Percentiles rank a stretch among this genome's conserved stretches.
Evolutionary conservation across 2,113 vertebrate genomes (phyloP).

Genomic region (Glaucidium brasilianum): DNA sequence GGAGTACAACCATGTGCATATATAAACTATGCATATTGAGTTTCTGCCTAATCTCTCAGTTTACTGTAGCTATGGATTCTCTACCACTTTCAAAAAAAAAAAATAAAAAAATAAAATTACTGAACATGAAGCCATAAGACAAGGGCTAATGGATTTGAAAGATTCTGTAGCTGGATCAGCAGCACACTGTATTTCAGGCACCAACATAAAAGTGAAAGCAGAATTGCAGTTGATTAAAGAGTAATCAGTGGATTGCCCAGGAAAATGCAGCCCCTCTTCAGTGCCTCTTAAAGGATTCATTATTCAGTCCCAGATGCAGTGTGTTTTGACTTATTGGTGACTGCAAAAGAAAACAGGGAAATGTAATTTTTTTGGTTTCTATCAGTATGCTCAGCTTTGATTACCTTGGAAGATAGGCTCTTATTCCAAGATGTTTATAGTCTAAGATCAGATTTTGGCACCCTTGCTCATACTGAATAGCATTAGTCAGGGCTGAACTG

Average conservation of each 20-base stretch:
- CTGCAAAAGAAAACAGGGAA: neutral
- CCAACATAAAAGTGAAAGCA: neutral
- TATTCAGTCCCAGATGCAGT: neutral
- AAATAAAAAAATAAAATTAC: neutral
- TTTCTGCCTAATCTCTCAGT: neutral
- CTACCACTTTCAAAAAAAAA: neutral
- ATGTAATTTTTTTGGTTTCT: neutral
- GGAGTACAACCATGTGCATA: neutral
- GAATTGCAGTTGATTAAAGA: neutral
- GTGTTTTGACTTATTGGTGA: neutral
- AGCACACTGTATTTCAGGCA: neutral
- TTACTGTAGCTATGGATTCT: neutral
- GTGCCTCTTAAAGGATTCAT: neutral
- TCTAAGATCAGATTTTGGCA: slow-evolving; percentile 32
- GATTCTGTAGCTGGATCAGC: neutral
- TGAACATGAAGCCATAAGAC: neutral
- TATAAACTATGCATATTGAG: neutral
- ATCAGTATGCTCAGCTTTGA: neutral
- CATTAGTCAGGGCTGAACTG: slow-evolving; percentile 33
- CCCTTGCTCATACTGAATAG: slow-evolving; percentile 7
- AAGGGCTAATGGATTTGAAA: neutral
- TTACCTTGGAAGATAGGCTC: neutral
- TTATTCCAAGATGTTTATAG: neutral
- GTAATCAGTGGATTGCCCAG: neutral
- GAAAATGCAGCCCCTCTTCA: neutral